Evolutionary conservation across 2,113 vertebrate species (phyloP).

Genomic region (Atherinomorus stipes): DNA sequence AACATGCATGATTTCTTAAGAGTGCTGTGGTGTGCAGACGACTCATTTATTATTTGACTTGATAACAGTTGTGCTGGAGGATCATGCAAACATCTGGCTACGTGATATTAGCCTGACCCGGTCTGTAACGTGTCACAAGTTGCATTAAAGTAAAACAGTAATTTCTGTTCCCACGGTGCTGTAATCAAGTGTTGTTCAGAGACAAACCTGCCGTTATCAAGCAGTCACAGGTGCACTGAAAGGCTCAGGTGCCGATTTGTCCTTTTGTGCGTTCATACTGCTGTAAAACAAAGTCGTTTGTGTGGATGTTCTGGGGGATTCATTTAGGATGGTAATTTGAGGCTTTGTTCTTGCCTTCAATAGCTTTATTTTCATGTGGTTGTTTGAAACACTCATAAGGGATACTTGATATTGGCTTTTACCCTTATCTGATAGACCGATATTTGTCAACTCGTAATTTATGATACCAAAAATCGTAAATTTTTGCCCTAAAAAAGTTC

Average conservation of each 20-base stretch:
- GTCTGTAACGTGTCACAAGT: constrained; percentile 52
- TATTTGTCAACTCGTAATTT: too few relatives aligned
- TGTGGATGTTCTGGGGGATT: neutral
- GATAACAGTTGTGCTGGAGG: constrained; percentile 25
- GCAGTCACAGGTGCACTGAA: neutral
- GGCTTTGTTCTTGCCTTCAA: neutral
- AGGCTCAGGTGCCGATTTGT: neutral
- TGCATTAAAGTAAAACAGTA: constrained; percentile 48
- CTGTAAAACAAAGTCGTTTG: neutral
- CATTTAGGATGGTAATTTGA: neutral
- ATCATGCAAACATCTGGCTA: neutral
- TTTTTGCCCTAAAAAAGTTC: too few relatives aligned
- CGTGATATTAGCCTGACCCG: constrained; percentile 30
- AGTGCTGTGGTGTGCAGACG: constrained; percentile 39
- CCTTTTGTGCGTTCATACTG: fast-evolving
- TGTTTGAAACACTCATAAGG: neutral
- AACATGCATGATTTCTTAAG: constrained; percentile 28
- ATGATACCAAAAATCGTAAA: too few relatives aligned
- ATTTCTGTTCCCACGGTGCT: constrained; percentile 44
- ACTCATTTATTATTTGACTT: constrained; percentile 37
- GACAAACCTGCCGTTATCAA: constrained; percentile 26
- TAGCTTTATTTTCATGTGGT: neutral
- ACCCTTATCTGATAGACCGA: too few relatives aligned
- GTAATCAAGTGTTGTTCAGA: constrained; percentile 43
- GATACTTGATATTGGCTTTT: too few relatives aligned